Evolutionary conservation across 2,888 invertebrate genomes (phyloP), one percentile per base, ranked within the genome.

Genomic region (Scaptomyza flava): DNA sequence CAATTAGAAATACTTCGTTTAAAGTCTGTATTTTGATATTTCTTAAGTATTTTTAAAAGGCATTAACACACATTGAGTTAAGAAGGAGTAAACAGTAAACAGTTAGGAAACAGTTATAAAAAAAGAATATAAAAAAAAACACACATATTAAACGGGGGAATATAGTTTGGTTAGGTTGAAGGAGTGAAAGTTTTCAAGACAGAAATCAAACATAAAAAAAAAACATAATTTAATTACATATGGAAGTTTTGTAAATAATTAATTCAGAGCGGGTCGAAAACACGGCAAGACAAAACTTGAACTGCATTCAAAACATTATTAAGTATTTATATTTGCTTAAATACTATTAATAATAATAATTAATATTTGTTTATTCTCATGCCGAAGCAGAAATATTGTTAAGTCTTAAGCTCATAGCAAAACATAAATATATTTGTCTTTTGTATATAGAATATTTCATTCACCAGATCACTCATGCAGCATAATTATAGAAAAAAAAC

Each of bases 61-160:
- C 71, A 72, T 65, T 72, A 81, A 38, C 14, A 79, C 75, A 82
- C 69, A 77, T 61, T 58, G 68, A 83, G 47, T 46, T 64, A 69
- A 71, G 56, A 51, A 66, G 57, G 76, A 54, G 50, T 68, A 71
- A 82, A 85, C 80, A 71, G 66, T 72, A 59, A 80, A 74, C 68
- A 74, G 58, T 68, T 59, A 70, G 69, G 63, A 50, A 45, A 61
- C 36, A 45, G 75, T 61, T 68, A 71, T 68, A 51, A 77, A 66
- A 68, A 66, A 48, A 68, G 52, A 74, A 17, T n/a, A 69, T 48
- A 62, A 56, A 12, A 20, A 42, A 42, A 58, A 73, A 66, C 36
- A 77, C 62, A 67, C 47, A 53, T 51, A 72, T 59, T 65, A 57
- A 54, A 61, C 54, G 30, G 38, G 46, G 66, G 50, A 66, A 33